phyloP scores from a whole-genome alignment of 1,140 invertebrate species.

The Berghia stephanieae region DNA sequence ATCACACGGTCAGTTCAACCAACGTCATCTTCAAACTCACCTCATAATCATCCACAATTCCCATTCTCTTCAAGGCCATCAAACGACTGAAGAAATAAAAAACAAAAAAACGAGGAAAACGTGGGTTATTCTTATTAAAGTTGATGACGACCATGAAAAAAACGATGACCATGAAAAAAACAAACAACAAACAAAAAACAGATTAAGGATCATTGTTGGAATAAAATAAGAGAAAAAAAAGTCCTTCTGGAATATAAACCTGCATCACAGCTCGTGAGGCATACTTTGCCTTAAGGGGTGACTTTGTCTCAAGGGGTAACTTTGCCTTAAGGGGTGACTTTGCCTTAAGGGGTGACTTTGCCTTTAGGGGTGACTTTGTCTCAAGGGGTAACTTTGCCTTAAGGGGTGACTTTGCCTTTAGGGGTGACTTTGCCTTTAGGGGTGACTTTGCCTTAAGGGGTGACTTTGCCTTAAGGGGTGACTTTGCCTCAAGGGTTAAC shows the following conservation, averaged over 20 bases:
- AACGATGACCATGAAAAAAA: neutral
- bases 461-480: too few species aligned
- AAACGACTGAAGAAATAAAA: constrained; percentile 78
- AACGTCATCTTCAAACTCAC: constrained; percentile 44
- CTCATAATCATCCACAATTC: constrained; percentile 98
- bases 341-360: too few species aligned
- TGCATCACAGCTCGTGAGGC: neutral
- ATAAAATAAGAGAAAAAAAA: neutral
- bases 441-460: too few species aligned
- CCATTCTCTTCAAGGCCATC: constrained; percentile 99
- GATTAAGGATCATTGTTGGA: too few species aligned
- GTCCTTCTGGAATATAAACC: neutral
- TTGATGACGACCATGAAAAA: too few species aligned
- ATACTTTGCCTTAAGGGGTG: neutral
- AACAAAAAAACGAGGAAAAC: neutral
- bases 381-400: too few species aligned
- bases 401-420: too few species aligned
- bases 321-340: too few species aligned
- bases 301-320: too few species aligned
- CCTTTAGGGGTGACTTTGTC: too few species aligned
- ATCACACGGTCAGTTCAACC: neutral
- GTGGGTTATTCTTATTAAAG: neutral
- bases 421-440: too few species aligned
- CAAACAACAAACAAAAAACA: neutral
- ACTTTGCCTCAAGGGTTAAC: too few species aligned